Base-by-base conservation (phyloP, 1,140 invertebrate species). In the Megalopta genalis region DNA sequence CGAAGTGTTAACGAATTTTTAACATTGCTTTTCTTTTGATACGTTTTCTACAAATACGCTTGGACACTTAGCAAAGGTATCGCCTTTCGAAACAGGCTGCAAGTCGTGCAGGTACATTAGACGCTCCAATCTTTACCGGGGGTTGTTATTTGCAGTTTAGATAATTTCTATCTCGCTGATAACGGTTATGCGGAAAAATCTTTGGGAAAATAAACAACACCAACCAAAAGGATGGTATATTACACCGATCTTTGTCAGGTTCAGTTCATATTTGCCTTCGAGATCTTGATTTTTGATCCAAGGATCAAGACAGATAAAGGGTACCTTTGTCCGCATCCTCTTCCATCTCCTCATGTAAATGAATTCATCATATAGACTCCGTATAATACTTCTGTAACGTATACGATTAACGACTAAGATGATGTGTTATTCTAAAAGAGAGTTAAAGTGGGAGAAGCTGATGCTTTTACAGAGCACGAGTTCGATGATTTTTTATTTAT, bases 51-150 rank as follows among this genome's bases (percentile, higher is more conserved):
- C 52, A 60, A 54, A 16, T 78, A 77, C 9, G 62, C 64, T 67
- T 77, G 25, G 66, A 68, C 12, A 80, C 42, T 32, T 63, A 73
- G 76, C 42, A 63, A 68, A 73, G 63, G 62, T 76, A 54, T 46
- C 57, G 73, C 49, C 32, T 66, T 81, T 63, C 32, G 54, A 32
- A 65, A 69, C 67, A 77, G 42, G 68, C 32, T 32, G 32, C 32
- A 32, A 32, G 4, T 32, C 4, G 32, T 2, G 69, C 67, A 77
- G 42, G 71, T 75, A n/a, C 54, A 69, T 84, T 74, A 79, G 57
- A 74, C 71, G 85, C 84, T 86, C 85, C 84, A 86, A 86, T 86
- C 77, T 86, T 83, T 86, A 86, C 23, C 80, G 69, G 37, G 80
- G 81, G 69, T 86, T 86, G 64, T 86, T 86, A 86, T 81, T 81